Conservation (phyloP, 2,888 invertebrate species). For the Drosophila anomalipes region DNA sequence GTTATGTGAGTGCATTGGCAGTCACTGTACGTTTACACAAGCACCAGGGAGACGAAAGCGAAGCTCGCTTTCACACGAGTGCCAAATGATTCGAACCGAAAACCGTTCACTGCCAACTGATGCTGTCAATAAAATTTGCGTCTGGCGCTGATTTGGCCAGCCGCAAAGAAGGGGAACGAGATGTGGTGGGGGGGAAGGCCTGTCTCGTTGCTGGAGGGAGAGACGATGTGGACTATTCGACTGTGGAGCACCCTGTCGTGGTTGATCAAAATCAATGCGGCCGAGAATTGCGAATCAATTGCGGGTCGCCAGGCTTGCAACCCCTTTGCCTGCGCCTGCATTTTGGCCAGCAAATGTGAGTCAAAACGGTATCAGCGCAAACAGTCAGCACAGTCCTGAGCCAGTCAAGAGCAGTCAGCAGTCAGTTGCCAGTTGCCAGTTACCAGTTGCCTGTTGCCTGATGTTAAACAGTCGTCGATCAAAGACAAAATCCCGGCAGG, state of each 20-base stretch:
- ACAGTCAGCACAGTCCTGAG: constrained; percentile 8
- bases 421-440: constrained; percentile 28
- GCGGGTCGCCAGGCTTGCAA: constrained; percentile 60
- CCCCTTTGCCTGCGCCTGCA: constrained; percentile 30
- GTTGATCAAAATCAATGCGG: constrained; percentile 78
- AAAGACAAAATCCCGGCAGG: constrained; percentile 76
- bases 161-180: constrained; percentile 7
- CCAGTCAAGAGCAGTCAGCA: constrained; percentile 15
- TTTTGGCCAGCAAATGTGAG: constrained; percentile 49
- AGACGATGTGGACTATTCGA: constrained; percentile 16
- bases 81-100: constrained; percentile 67
- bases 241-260: constrained; percentile 74
- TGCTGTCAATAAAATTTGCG: constrained; percentile 79
- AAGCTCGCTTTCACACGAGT: constrained; percentile 68
- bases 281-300: constrained; percentile 80
- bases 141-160: constrained; percentile 67
- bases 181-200: not conserved
- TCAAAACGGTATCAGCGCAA: constrained; percentile 63
- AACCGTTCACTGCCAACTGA: constrained; percentile 71
- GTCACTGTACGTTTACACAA: not conserved
- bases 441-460: constrained; percentile 32
- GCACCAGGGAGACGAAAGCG: constrained; percentile 23
- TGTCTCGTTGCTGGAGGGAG: not conserved
- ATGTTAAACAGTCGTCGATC: constrained; percentile 78
- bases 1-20: constrained; percentile 25